Evolutionary conservation across 2,888 invertebrate species (phyloP).

Genomic region (Lamellibrachia columna): DNA sequence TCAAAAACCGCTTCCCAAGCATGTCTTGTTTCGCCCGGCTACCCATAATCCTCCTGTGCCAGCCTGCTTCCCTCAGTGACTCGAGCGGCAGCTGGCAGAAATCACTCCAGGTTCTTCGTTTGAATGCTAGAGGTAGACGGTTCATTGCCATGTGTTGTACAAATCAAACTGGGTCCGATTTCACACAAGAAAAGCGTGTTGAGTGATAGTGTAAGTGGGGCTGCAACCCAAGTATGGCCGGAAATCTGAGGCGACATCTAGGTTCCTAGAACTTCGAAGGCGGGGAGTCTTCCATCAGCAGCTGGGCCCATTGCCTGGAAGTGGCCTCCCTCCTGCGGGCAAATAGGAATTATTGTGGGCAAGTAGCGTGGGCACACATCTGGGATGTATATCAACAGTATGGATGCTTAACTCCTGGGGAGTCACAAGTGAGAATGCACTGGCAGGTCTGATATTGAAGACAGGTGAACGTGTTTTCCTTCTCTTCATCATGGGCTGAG

Average conservation of each 20-base stretch:
- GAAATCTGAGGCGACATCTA: neutral
- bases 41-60: constrained; percentile 12
- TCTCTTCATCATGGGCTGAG: neutral
- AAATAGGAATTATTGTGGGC: neutral
- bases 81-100: neutral
- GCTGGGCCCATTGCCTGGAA: neutral
- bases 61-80: neutral
- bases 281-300: neutral
- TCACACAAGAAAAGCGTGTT: neutral
- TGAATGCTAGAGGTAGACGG: neutral
- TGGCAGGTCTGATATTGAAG: neutral
- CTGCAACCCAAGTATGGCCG: constrained; percentile 12
- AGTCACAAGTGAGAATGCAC: neutral
- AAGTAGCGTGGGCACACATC: neutral
- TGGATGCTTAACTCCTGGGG: neutral
- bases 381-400: neutral
- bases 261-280: neutral
- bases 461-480: neutral
- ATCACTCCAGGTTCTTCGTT: neutral
- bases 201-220: neutral
- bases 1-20: neutral
- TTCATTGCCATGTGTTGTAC: neutral
- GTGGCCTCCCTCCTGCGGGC: neutral
- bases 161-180: neutral
- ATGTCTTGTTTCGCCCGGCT: neutral